Conservation (phyloP, 2,888 invertebrate species). For the Strigamia transsilvanica region DNA sequence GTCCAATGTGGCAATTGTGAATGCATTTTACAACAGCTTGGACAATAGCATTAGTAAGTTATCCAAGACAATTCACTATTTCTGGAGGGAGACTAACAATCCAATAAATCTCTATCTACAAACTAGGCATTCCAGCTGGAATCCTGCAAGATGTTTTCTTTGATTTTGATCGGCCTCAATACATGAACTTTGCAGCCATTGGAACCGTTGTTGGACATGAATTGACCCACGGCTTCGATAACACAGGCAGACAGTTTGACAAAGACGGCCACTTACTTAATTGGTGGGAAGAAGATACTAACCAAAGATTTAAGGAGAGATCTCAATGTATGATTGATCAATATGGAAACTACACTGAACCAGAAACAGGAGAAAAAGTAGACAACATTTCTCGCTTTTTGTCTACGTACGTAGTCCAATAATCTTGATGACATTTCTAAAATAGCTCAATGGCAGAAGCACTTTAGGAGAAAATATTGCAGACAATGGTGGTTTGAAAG, state of each 20-base stretch:
- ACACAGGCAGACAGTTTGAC: conserved; percentile 81
- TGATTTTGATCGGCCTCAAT: conserved; percentile 29
- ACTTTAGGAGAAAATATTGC: conserved; percentile 96
- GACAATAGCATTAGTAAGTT: conserved; percentile 87
- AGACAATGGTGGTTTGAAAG: conserved; percentile 92
- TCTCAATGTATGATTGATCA: conserved; percentile 92
- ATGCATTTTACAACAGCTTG: conserved; percentile 84
- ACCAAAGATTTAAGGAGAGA: conserved; percentile 80
- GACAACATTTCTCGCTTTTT: conserved; percentile 61
- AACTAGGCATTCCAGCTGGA: conserved; percentile 8
- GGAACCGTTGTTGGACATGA: conserved; percentile 8
- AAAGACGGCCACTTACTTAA: conserved; percentile 88
- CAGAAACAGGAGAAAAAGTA: conserved; percentile 78
- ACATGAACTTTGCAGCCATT: conserved; percentile 17
- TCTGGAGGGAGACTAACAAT: too few relatives aligned
- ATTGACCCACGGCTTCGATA: conserved; percentile 6
- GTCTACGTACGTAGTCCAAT: too few relatives aligned
- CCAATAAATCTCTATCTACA: neutral
- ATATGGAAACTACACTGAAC: conserved; percentile 88
- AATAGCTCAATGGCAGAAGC: conserved; percentile 85
- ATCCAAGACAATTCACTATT: neutral
- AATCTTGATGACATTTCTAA: neutral
- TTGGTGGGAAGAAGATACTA: conserved; percentile 90
- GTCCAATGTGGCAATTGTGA: conserved; percentile 74
- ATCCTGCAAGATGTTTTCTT: conserved; percentile 20